Evolutionary conservation across 2,797 vertebrate species (phyloP).

Genomic region (Argentina silus): DNA sequence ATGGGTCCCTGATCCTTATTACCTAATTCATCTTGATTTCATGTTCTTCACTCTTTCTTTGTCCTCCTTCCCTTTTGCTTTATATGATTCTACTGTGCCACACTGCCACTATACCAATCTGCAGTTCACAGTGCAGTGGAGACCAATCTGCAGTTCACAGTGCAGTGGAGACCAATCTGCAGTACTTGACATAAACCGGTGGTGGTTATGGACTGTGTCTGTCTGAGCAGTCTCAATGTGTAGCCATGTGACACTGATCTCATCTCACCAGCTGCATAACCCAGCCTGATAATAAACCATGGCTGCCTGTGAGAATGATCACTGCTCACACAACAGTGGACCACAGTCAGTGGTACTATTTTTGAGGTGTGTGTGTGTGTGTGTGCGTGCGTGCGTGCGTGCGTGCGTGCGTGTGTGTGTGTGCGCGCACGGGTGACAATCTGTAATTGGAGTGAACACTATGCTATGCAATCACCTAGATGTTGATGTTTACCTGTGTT

Average conservation of each 20-base stretch:
- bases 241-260: slow-evolving; percentile 27
- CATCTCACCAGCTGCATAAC: slow-evolving; percentile 17
- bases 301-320: background rate
- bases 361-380: slow-evolving; percentile 7
- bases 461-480: background rate
- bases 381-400: background rate
- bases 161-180: background rate
- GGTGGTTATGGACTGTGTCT: slow-evolving; percentile 3
- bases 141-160: background rate
- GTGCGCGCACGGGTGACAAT: background rate
- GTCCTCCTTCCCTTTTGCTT: background rate
- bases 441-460: background rate
- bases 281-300: slow-evolving; percentile 4
- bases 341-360: background rate
- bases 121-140: background rate
- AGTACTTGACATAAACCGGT: slow-evolving; percentile 9
- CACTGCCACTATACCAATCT: background rate
- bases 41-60: slow-evolving; percentile 12
- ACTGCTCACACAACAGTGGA: background rate
- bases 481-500: background rate
- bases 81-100: slow-evolving; percentile 19
- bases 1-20: slow-evolving; percentile 18
- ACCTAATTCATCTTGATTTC: background rate
- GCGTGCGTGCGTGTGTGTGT: background rate
- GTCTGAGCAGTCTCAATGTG: background rate